Conservation (phyloP, 2,888 invertebrate species). For the Polyploca ridens region DNA sequence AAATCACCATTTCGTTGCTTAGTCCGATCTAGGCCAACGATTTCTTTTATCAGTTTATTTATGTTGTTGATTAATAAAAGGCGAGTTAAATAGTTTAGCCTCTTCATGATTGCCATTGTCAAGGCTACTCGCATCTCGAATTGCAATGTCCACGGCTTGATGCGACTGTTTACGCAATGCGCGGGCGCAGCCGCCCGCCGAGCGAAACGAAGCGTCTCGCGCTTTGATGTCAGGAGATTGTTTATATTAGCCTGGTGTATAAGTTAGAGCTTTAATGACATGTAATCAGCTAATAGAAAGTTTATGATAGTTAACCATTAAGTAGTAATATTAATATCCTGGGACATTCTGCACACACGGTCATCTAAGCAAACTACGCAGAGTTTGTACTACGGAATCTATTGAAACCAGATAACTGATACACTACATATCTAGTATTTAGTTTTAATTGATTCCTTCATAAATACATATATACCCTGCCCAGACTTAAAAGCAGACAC, state of each 20-base stretch:
- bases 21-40: too few species aligned
- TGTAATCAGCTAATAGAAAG: background rate
- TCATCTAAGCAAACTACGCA: too few species aligned
- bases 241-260: background rate
- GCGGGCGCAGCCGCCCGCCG: slow-evolving; percentile 9
- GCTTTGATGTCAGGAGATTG: background rate
- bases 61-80: too few species aligned
- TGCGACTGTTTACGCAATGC: slow-evolving; percentile 27
- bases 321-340: background rate
- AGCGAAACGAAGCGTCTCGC: slow-evolving; percentile 12
- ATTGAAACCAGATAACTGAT: too few species aligned
- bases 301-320: background rate
- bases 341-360: background rate
- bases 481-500: too few species aligned
- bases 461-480: too few species aligned
- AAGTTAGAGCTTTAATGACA: background rate
- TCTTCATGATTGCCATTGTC: slow-evolving; percentile 22
- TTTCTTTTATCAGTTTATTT: too few species aligned
- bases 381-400: too few species aligned
- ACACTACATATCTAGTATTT: too few species aligned
- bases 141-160: slow-evolving; percentile 23
- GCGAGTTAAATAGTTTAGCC: too few species aligned
- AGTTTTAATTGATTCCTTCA: too few species aligned
- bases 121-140: slow-evolving; percentile 30
- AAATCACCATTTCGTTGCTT: too few species aligned